Conservation (phyloP, 2,113 vertebrate species). For the Tetrax tetrax region DNA sequence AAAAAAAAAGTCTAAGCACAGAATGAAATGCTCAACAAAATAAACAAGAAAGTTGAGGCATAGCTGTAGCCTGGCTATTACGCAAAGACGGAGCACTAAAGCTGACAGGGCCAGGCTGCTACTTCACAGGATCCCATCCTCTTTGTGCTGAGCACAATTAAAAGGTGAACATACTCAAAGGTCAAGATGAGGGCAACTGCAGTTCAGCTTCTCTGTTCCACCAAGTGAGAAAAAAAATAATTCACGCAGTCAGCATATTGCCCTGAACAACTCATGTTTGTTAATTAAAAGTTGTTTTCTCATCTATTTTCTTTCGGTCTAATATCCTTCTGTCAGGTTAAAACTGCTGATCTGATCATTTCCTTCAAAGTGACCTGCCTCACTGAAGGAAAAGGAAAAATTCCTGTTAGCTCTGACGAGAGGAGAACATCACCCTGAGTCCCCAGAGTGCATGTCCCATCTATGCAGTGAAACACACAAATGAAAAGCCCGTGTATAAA, state of each 20-base stretch:
- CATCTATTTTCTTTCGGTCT: constrained; percentile 39
- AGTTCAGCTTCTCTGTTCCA: not conserved
- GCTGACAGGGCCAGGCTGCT: not conserved
- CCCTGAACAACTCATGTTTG: constrained; percentile 15
- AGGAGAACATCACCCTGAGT: not conserved
- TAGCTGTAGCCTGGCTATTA: not conserved
- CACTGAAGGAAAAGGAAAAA: not conserved
- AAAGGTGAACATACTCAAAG: not conserved
- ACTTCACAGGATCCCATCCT: not conserved
- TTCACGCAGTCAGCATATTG: not conserved
- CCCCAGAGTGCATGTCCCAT: not conserved
- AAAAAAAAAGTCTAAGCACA: not conserved
- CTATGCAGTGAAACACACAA: not conserved
- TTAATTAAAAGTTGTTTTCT: constrained; percentile 62
- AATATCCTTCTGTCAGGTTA: not conserved
- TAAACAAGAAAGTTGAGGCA: not conserved
- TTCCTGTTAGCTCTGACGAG: not conserved
- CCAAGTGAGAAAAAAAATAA: not conserved
- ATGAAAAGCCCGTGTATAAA: not conserved
- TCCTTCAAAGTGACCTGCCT: constrained; percentile 10
- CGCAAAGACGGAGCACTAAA: not conserved
- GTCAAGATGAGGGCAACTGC: not conserved
- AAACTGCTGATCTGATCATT: constrained; percentile 40
- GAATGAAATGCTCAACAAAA: not conserved
- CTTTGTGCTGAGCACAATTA: not conserved